These are phyloP conservation scores for Apteryx owenii DNA, from an alignment of 2,113 vertebrate genomes.

Conservation along the genomic window DNA sequence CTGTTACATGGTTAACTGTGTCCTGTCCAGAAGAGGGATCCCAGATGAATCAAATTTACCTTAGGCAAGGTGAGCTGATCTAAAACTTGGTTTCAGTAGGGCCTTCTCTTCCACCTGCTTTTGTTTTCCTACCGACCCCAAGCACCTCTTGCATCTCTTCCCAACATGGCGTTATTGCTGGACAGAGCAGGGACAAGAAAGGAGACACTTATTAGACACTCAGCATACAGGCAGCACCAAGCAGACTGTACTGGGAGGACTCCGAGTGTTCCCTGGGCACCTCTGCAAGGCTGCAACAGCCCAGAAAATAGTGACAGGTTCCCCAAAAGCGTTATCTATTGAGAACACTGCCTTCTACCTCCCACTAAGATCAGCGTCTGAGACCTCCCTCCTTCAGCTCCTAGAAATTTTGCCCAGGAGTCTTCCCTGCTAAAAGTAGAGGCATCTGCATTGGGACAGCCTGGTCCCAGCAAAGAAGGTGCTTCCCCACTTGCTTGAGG, in stretches of 20 bases:
- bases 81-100: conserved; percentile 45
- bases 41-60: conserved; percentile 29
- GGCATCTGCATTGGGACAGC: background rate
- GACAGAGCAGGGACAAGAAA: conserved; percentile 27
- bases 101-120: conserved; percentile 55
- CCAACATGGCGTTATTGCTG: conserved; percentile 73
- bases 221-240: background rate
- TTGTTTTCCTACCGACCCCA: conserved; percentile 23
- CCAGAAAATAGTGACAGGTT: background rate
- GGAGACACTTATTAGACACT: background rate
- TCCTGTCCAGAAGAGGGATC: conserved; percentile 28
- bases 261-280: background rate
- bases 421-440: background rate
- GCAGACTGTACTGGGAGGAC: background rate
- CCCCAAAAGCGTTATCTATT: background rate
- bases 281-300: background rate
- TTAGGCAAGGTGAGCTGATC: conserved; percentile 50
- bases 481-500: background rate
- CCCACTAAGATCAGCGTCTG: background rate
- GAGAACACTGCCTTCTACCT: background rate
- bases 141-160: conserved; percentile 1
- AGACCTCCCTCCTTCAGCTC: background rate
- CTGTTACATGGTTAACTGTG: conserved; percentile 13
- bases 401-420: background rate
- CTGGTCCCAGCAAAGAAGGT: background rate